Base-by-base conservation (phyloP, 2,888 invertebrate species). In the Lamellibrachia columna region DNA sequence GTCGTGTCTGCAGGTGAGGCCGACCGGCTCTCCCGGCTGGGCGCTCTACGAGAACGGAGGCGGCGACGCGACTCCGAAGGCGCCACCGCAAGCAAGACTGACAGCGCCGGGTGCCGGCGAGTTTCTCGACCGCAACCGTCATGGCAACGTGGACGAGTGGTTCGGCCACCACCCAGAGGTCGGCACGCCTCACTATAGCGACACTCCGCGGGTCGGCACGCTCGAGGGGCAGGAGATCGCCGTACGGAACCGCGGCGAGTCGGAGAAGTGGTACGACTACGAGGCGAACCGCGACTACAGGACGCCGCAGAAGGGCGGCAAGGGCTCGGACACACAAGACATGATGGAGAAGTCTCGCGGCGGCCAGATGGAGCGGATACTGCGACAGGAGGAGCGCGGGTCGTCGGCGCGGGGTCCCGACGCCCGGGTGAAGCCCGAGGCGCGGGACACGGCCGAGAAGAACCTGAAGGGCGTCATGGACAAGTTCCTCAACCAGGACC, bases 381-480 rank as follows among this genome's bases (percentile, higher is more conserved):
- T 92, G 92, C 90, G 53, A 90, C 90, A 92, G 91, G 92, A 53
- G 22, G 53, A 91, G 53, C 53, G 52, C 11, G 52, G 40, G 2
- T 8, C 15, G 15, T 28, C 40, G 60, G 22, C 58, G 52, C 58
- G 60, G 3, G 11, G n/a, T 28, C 90, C 90, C 6, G 91, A 92
- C 28, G 58, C 93, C 1, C 90, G 93, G n/a, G 92, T 94, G 53
- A 94, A 94, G 90, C 94, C 94, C 2, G 94, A 94, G 90, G 94
- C 94, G 3, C 91, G 92, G 58, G 94, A 92, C 15, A 92, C 90
- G 11, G 94, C 93, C 40, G 92, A 93, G 92, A 94, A 93, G 92
- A 94, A 93, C 92, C 92, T 93, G 52, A 92, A 93, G 52, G 94
- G 94, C 11, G 90, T 93, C 91, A 94, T 94, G 93, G 93, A 90